Evolutionary conservation across 2,797 vertebrate genomes (phyloP).

Genomic region (Leucoraja ocellata): DNA sequence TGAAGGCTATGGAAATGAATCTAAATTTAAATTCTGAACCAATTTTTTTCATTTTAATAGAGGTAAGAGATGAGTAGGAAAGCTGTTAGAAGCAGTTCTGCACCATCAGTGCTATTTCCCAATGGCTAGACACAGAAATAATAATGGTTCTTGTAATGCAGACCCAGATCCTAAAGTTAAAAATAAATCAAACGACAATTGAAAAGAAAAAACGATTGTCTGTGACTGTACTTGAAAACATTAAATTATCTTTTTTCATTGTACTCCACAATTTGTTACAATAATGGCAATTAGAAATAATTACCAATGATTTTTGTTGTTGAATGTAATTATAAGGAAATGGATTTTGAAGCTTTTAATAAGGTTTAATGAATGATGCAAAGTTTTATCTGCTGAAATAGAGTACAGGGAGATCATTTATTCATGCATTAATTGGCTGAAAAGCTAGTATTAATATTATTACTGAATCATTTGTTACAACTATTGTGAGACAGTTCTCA

Average conservation of each 20-base stretch:
- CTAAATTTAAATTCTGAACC: background rate
- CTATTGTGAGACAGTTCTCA: background rate
- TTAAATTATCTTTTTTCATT: conserved; percentile 12
- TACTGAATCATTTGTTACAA: background rate
- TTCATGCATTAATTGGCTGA: conserved; percentile 23
- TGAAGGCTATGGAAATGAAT: background rate
- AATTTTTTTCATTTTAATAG: background rate
- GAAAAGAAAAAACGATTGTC: background rate
- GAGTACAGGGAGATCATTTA: background rate
- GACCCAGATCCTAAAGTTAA: background rate
- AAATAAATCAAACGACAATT: background rate
- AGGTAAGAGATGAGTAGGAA: background rate
- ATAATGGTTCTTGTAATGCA: background rate
- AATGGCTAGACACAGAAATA: background rate
- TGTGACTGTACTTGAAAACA: background rate
- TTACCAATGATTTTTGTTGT: conserved; percentile 8
- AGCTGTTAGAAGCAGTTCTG: background rate
- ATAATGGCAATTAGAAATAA: conserved; percentile 28
- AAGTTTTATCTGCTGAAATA: background rate
- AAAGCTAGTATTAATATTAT: background rate
- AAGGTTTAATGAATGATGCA: conserved; percentile 27
- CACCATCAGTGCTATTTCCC: background rate
- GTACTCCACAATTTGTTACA: background rate
- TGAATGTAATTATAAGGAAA: conserved; percentile 33
- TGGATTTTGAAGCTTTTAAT: conserved; percentile 30